Conservation (phyloP, 2,888 invertebrate genomes). For the Drosophila maculinotata region DNA sequence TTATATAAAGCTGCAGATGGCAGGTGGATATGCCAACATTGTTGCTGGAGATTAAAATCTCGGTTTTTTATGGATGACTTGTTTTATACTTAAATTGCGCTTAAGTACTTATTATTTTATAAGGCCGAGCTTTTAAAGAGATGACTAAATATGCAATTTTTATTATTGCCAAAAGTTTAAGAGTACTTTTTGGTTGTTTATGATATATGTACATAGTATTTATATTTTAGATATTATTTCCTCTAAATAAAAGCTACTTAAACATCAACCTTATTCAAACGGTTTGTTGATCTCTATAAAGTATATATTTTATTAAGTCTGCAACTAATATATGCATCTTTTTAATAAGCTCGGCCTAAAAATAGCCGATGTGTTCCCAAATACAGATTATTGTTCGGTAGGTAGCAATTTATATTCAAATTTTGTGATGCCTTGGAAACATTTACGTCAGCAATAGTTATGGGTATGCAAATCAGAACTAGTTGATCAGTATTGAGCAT, state of each 20-base stretch:
- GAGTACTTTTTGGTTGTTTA: no score
- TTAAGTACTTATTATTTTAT: conserved; percentile 1
- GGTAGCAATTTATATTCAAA: neutral
- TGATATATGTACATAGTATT: no score
- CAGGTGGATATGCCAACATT: no score
- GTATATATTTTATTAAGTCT: neutral
- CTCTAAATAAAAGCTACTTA: no score
- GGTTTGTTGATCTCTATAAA: conserved; percentile 3
- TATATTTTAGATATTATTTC: no score
- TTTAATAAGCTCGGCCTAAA: neutral
- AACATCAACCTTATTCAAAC: neutral
- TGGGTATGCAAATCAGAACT: conserved; percentile 14
- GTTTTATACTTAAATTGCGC: conserved; percentile 1
- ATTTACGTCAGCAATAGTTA: conserved; percentile 11
- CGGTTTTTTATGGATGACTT: conserved; percentile 11
- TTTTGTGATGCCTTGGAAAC: neutral
- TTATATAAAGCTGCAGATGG: conserved; percentile 15
- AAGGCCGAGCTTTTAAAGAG: no score
- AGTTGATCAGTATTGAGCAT: conserved; percentile 1
- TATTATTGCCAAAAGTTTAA: no score
- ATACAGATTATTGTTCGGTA: neutral
- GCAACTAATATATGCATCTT: conserved; percentile 1
- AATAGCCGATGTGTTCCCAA: neutral
- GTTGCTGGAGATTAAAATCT: neutral
- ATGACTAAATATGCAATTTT: no score